phyloP scores from a whole-genome alignment of 2,113 vertebrate genomes.

The Nothocercus julius region DNA sequence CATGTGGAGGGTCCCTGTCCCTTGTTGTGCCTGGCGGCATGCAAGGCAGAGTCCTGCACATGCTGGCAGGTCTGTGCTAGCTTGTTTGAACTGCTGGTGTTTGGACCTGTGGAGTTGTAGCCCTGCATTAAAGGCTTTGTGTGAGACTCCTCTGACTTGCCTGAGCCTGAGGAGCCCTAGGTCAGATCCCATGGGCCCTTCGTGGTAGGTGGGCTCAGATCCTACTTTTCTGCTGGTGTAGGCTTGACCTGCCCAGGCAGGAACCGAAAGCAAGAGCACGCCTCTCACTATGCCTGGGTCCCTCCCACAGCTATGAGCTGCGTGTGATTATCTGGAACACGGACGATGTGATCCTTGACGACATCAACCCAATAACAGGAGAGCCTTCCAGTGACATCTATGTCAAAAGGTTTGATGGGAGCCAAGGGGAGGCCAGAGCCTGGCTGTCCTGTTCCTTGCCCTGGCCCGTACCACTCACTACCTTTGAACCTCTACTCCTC shows the following conservation, averaged over 20 bases:
- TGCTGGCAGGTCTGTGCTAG: not conserved
- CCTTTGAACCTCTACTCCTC: not conserved
- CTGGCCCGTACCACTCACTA: not conserved
- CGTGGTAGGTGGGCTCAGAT: not conserved
- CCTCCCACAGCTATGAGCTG: conserved; percentile 85
- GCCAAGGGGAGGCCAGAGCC: not conserved
- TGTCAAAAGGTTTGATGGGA: conserved; percentile 84
- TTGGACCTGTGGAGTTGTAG: not conserved
- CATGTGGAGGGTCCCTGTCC: not conserved
- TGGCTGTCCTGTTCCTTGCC: not conserved
- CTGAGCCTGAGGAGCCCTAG: not conserved
- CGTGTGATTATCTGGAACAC: conserved; percentile 95
- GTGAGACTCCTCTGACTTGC: not conserved
- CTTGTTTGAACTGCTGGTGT: not conserved
- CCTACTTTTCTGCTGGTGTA: not conserved
- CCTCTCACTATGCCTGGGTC: not conserved
- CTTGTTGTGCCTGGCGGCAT: accelerated
- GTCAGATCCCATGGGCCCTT: not conserved
- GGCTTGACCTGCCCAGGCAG: not conserved
- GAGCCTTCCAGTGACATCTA: conserved; percentile 93
- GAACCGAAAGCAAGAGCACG: not conserved
- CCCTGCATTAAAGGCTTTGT: not conserved
- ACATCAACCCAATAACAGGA: conserved; percentile 92
- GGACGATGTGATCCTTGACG: conserved; percentile 89
- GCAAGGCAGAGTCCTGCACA: not conserved